Evolutionary conservation across 2,797 vertebrate genomes (phyloP), one percentile per base, ranked within the genome.

Genomic region (Thunnus albacares): DNA sequence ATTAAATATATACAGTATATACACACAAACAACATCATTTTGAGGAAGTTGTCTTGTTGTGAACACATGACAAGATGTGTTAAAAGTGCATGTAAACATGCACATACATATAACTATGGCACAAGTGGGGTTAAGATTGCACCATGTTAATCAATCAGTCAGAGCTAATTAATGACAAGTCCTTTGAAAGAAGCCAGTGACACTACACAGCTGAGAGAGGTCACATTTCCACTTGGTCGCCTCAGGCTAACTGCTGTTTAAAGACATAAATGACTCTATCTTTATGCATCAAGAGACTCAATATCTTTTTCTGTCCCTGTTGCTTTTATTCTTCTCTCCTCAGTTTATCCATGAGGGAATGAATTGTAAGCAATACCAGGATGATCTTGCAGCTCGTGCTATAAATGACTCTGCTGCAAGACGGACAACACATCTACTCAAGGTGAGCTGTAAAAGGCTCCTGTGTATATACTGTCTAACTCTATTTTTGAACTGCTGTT

Each of bases 301-400:
- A 13, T 13, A 35, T 65, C 0, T 78, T 35, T 85, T 41, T 62
- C 5, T 75, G 22, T 26, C 24, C 20, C 33, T 60, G 1, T 73
- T 35, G 35, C 18, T 52, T 6, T 70, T 33, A 26, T 47, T 30
- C 30, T 6, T 75, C 67, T 67, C 26, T 57, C 12, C 15, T 49
- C 79, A 97, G 97, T 93, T 96, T 38, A 97, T 97, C 80, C 97
- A 97, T 33, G 95, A 96, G 79, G 96, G 96, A 52, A 96, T 95
- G 96, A 95, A 96, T 89, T 97, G 97, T 85, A 96, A 95, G 51
- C 96, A 97, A 83, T 97, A 97, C 88, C 97, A 97, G 91, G 97
- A 97, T 2, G 95, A 97, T 57, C 92, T 97, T 7, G 90, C 89
- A 26, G 86, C 84, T 1, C 95, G 94, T 0, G 96, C 96, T 8